Base-by-base conservation (phyloP, 2,113 vertebrate genomes). In the Lota lota region DNA sequence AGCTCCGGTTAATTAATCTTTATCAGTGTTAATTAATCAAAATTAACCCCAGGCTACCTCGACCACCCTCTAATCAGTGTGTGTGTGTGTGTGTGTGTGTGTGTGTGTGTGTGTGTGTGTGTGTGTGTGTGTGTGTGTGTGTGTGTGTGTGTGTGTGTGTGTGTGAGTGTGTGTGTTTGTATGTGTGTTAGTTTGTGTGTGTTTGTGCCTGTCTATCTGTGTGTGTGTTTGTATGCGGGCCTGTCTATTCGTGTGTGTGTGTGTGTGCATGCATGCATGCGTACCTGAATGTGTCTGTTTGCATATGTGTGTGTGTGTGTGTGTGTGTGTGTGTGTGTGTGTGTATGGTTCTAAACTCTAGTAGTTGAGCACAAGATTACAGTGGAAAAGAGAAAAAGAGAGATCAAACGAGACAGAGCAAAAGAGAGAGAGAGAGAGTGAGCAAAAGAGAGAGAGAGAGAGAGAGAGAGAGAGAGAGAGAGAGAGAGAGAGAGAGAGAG, bases 1-100 rank as follows among this genome's bases (percentile, higher is more conserved):
- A 53, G 72, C 75, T 68, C 79, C 77, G 75, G 83, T 83, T 87
- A 88, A 91, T 90, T 89, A 87, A 89, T 89, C 84, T 82, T 69
- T 78, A 90, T 85, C 85, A 83, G 51, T 79, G 70, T 87, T 88
- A 88, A 88, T 90, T 88, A 88, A 87, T 90, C 86, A 84, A 63
- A 79, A 74, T 87, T 81, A 87, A 90, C 83, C 88, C 72, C 68
- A 73, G 85, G 85, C 79, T 85, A 77, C 73, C 77, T 67, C 74
- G 78, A 80, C 83, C 77, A 80, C 76, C 76, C 79, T 79, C 69
- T 82, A 75, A 83, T 85, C 72, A 63, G 57, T 63, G 54, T 70
- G 67, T 78, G 64, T 77, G 40, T 58, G 61, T 68, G 61, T 64
- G 61, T 74, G 74, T 61, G 67, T 78, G 70, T 65, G 67, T 62